A percentile compares a stretch with the other conserved stretches of the same genome.
phyloP scores from a whole-genome alignment of 2,797 vertebrate species.

The Microtus californicus region DNA sequence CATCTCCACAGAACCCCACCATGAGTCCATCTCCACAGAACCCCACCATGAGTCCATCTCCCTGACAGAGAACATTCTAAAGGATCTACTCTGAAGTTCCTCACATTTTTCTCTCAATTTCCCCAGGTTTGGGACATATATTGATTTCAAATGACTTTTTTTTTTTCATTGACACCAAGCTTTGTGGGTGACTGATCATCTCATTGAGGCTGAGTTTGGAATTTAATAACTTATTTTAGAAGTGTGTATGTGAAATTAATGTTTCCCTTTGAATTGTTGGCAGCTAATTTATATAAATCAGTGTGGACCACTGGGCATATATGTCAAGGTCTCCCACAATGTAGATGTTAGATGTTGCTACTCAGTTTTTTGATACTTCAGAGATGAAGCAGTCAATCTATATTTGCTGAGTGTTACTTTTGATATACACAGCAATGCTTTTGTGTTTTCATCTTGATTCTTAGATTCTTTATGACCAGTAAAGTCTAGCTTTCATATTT shows the following conservation, averaged over 20 bases:
- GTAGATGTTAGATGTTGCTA: conserved; percentile 49
- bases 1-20: background rate
- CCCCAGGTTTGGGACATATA: background rate
- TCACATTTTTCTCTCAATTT: background rate
- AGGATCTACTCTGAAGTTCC: background rate
- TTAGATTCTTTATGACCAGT: conserved; percentile 33
- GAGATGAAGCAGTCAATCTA: conserved; percentile 57
- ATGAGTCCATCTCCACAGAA: background rate
- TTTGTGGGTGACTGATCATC: conserved; percentile 58
- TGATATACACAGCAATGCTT: background rate
- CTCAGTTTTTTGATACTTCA: conserved; percentile 59
- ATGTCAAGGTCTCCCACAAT: conserved; percentile 48
- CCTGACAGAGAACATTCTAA: background rate
- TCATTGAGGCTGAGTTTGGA: background rate
- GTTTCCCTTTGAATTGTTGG: conserved; percentile 65
- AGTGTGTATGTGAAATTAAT: conserved; percentile 73
- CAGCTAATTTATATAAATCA: conserved; percentile 77
- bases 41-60: background rate
- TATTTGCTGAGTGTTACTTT: conserved; percentile 37
- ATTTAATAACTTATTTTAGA: conserved; percentile 58
- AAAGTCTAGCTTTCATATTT: background rate
- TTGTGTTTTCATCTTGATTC: conserved; percentile 54
- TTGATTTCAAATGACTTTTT: conserved; percentile 72
- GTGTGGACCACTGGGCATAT: background rate
- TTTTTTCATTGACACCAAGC: conserved; percentile 5